A percentile compares a stretch with the other conserved stretches of the same genome.
phyloP scores from a whole-genome alignment of 2,888 invertebrate species.

The Xestia c-nigrum region DNA sequence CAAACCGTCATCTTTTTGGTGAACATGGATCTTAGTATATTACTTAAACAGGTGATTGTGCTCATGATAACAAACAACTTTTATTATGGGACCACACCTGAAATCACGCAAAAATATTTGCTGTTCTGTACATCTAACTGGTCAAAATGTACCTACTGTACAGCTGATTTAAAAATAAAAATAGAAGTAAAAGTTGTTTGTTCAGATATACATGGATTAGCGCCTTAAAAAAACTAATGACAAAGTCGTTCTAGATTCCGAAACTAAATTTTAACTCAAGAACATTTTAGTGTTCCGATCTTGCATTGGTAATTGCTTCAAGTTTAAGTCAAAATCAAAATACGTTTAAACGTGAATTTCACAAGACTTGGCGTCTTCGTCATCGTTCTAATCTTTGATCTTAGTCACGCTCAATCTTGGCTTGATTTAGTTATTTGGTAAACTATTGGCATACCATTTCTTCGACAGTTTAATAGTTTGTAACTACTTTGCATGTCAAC shows the following conservation, averaged over 20 bases:
- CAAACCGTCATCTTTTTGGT: no score
- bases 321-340: conserved; percentile 23
- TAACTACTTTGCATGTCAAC: background rate
- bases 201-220: background rate
- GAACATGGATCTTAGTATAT: no score
- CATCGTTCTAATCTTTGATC: conserved; percentile 34
- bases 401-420: conserved; percentile 25
- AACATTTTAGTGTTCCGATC: conserved; percentile 44
- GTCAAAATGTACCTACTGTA: no score
- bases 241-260: conserved; percentile 2
- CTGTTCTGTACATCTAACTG: no score
- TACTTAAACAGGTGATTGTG: no score
- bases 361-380: background rate
- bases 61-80: no score
- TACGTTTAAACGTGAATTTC: conserved; percentile 21
- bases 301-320: conserved; percentile 15
- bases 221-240: background rate
- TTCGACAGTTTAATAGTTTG: background rate
- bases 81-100: no score
- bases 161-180: no score
- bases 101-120: no score
- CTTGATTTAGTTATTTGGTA: conserved; percentile 7
- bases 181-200: no score
- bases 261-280: background rate
- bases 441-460: background rate